These are phyloP conservation scores for Ormyrus thymus DNA, from an alignment of 2,888 invertebrate genomes.

Conservation along the genomic window DNA sequence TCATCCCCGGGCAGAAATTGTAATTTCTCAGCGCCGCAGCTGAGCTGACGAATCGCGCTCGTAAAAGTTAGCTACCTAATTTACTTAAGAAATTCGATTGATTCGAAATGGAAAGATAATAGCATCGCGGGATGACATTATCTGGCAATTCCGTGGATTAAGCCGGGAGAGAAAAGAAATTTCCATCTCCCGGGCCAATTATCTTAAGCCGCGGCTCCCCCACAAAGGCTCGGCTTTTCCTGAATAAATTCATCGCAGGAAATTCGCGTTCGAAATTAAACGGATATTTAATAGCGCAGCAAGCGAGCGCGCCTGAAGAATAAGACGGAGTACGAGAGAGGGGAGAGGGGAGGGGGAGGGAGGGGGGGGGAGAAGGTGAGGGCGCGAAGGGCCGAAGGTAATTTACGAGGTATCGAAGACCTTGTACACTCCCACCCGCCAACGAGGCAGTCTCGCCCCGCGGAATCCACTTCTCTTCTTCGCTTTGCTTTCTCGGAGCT, in stretches of 20 bases:
- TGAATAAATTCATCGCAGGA: constrained; percentile 24
- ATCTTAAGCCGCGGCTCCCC: not conserved
- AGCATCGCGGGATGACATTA: not conserved
- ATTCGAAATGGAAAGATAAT: too few species aligned
- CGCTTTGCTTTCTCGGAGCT: constrained; percentile 59
- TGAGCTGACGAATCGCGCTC: not conserved
- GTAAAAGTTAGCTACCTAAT: not conserved
- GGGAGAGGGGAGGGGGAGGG: not conserved
- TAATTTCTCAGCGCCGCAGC: too few species aligned
- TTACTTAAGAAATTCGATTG: too few species aligned
- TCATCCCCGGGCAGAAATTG: too few species aligned
- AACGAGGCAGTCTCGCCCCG: constrained; percentile 71
- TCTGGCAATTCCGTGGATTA: not conserved
- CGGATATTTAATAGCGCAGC: constrained; percentile 37
- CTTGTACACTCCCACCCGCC: constrained; percentile 71
- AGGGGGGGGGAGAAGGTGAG: constrained; percentile 53
- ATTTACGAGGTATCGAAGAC: constrained; percentile 75
- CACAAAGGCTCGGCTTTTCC: not conserved
- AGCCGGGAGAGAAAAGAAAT: not conserved
- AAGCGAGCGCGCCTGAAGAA: constrained; percentile 13
- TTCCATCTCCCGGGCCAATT: constrained; percentile 4
- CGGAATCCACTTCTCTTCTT: constrained; percentile 68
- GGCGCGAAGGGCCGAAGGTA: constrained; percentile 66
- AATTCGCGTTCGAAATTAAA: constrained; percentile 21
- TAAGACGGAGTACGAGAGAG: constrained; percentile 22